Conservation (phyloP, 1,140 invertebrate genomes). For the Drosophila persimilis region DNA sequence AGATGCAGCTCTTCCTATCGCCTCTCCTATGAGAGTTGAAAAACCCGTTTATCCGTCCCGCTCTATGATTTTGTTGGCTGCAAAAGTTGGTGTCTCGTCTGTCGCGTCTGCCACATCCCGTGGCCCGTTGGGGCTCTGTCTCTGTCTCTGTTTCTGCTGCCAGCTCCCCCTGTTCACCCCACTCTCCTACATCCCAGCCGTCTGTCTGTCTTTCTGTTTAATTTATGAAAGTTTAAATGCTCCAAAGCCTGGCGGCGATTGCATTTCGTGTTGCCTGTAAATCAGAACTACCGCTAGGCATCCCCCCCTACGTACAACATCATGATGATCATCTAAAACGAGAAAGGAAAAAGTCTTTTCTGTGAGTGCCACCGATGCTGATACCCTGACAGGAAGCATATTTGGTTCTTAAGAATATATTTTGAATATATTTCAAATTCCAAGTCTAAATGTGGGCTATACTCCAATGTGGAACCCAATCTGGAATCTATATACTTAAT, state of each 20-base stretch:
- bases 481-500: too few species aligned
- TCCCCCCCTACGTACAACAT: slow-evolving; percentile 1
- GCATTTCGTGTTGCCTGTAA: slow-evolving; percentile 71
- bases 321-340: too few species aligned
- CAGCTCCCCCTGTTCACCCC: neutral
- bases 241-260: slow-evolving; percentile 47
- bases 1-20: too few species aligned
- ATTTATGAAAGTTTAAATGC: slow-evolving; percentile 80
- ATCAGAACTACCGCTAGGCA: slow-evolving; percentile 75
- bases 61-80: slow-evolving; percentile 58
- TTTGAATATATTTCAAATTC: too few species aligned
- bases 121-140: slow-evolving; percentile 5
- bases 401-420: neutral
- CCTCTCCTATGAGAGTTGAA: slow-evolving; percentile 25
- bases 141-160: too few species aligned
- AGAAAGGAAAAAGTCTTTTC: too few species aligned
- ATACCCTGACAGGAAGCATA: too few species aligned
- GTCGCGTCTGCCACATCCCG: slow-evolving; percentile 14
- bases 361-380: too few species aligned
- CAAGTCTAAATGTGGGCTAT: too few species aligned
- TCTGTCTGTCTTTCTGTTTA: slow-evolving; percentile 40
- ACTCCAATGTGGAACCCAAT: too few species aligned
- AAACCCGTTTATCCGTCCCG: slow-evolving; percentile 59
- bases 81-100: slow-evolving; percentile 28
- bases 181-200: slow-evolving; percentile 1